Percentiles rank a stretch among this genome's conserved stretches.
These are phyloP conservation scores for Steinernema feltiae DNA, from an alignment of 1,140 invertebrate genomes.

Conservation along the genomic window DNA sequence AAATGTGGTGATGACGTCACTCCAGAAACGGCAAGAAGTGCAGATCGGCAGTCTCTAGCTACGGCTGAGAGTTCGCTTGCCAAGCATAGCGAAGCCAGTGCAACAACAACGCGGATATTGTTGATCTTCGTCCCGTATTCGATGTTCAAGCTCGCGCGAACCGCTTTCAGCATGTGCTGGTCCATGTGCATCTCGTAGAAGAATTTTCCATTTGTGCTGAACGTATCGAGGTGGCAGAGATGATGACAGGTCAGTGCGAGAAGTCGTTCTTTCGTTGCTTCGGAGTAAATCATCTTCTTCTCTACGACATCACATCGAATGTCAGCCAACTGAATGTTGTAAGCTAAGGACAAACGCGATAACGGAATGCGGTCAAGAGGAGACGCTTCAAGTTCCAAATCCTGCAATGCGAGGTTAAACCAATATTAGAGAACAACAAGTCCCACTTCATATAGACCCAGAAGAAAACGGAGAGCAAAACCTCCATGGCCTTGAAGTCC, in stretches of 20 bases:
- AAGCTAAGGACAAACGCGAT: conserved; percentile 8
- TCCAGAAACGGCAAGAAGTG: background rate
- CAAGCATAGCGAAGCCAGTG: conserved; percentile 44
- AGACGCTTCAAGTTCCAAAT: conserved; percentile 33
- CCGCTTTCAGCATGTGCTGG: conserved; percentile 37
- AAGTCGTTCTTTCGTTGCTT: conserved; percentile 31
- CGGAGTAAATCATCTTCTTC: conserved; percentile 36
- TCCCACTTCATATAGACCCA: too few relatives aligned
- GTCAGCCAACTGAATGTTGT: conserved; percentile 21
- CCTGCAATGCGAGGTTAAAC: too few relatives aligned
- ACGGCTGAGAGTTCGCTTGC: conserved; percentile 25
- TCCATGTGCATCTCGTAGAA: conserved; percentile 38
- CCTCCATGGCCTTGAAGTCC: conserved; percentile 51
- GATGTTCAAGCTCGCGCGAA: conserved; percentile 35
- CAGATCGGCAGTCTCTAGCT: background rate
- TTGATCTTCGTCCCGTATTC: conserved; percentile 45
- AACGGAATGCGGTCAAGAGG: conserved; percentile 30
- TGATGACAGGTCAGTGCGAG: conserved; percentile 37
- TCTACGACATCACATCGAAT: conserved; percentile 37
- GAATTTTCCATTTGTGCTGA: conserved; percentile 22
- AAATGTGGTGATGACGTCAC: background rate
- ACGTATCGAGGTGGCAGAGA: conserved; percentile 27
- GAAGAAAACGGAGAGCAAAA: conserved; percentile 42
- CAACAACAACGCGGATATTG: conserved; percentile 44
- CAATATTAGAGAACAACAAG: too few relatives aligned